Base-by-base conservation (phyloP, 2,797 vertebrate species). In the Gastrophryne carolinensis region DNA sequence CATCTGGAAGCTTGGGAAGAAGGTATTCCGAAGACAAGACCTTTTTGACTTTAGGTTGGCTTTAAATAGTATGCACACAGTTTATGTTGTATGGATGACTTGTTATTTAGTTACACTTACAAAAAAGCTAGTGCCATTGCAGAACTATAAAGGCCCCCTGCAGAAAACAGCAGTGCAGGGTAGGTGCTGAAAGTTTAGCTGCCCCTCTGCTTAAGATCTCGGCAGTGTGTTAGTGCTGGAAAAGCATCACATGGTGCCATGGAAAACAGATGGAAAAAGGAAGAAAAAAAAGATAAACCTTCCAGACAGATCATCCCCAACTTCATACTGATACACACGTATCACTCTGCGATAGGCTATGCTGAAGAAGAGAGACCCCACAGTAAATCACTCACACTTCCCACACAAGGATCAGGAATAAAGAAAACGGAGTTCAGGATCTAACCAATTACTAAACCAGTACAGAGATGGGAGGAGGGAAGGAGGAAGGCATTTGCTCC, bases 291-390 rank as follows among this genome's bases (percentile, higher is more conserved):
- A 80, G 88, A 88, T 88, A 91, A 93, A 95, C 96, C 96, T 98
- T 97, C 95, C 96, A 86, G 95, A 96, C 84, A 98, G 96, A 95
- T 96, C 95, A 93, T 98, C 96, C 92, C 93, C 93, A 92, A 97
- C 96, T 92, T 98, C 94, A 93, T 98, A 98, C 88, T 96, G 95
- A 98, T 92, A 95, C 89, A 98, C 94, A 93, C 92, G 93, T 92
- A 98, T 94, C 93, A 98, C 94, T 90, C 95, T 93, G 75, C 95
- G 94, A 87, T 97, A 98, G 12, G 95, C 96, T 94, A 98, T 95
- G 92, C 95, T 98, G 91, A 87, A 95, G 91, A 91, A 87, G 90
- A 90, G 87, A 91, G 86, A 91, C 85, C 84, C 88, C 81, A 84
- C 9, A 89, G 67, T 77, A 80, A 91, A 89, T 90, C 10, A 83